phyloP scores from a whole-genome alignment of 2,797 vertebrate genomes.

The Morus bassanus region DNA sequence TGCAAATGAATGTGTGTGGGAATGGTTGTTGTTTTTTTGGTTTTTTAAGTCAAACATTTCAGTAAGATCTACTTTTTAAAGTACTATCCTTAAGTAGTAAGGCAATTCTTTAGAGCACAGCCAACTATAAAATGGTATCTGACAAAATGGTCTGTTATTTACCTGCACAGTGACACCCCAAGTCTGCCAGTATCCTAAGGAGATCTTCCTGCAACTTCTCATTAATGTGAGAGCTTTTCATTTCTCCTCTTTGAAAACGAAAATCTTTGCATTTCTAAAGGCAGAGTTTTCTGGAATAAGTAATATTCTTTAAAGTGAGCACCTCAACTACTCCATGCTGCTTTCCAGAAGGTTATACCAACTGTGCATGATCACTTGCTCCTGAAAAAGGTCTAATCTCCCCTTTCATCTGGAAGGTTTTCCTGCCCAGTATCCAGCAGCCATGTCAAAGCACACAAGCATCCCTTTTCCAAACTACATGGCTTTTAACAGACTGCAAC shows the following conservation, averaged over 20 bases:
- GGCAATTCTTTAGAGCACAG: neutral
- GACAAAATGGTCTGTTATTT: neutral
- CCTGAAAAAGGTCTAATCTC: neutral
- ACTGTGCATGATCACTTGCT: neutral
- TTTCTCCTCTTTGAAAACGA: neutral
- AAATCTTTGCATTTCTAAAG: neutral
- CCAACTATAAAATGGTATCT: neutral
- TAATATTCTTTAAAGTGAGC: neutral
- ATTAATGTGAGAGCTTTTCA: neutral
- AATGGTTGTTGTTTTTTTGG: rapidly evolving
- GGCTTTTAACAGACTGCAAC: neutral
- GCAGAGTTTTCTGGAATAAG: neutral
- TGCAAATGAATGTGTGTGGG: neutral
- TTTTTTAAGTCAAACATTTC: neutral
- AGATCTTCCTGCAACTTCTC: neutral
- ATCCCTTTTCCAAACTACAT: neutral
- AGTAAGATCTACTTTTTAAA: neutral
- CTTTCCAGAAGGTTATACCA: neutral
- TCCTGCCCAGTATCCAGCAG: neutral
- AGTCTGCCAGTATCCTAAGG: neutral
- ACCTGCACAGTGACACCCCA: neutral
- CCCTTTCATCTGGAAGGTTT: neutral
- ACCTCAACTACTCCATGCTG: neutral
- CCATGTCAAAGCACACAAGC: neutral
- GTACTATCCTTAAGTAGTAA: neutral